Conservation (phyloP, 2,797 vertebrate genomes). For the Staurois parvus region DNA sequence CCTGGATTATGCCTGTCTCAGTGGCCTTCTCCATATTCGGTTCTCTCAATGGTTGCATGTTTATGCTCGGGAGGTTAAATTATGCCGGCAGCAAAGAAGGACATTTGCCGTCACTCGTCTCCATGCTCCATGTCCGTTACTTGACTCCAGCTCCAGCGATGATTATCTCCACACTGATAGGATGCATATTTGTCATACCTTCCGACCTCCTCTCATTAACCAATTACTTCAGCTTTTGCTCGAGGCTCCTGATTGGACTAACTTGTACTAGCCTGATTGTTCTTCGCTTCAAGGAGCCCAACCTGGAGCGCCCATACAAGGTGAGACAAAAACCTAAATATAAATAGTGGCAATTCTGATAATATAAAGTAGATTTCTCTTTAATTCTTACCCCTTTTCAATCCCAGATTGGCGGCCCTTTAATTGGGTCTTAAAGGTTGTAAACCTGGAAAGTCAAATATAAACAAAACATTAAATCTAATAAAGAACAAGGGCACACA, state of each 20-base stretch:
- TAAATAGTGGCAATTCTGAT: not conserved
- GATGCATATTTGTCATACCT: slow-evolving; percentile 73
- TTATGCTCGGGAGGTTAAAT: slow-evolving; percentile 70
- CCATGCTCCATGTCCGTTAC: slow-evolving; percentile 75
- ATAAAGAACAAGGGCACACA: no score
- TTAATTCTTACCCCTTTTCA: no score
- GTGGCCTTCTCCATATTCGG: slow-evolving; percentile 75
- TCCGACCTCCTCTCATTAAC: slow-evolving; percentile 73
- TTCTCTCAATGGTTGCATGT: slow-evolving; percentile 71
- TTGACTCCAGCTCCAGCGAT: slow-evolving; percentile 74
- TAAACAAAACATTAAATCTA: no score
- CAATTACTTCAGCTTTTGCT: slow-evolving; percentile 73
- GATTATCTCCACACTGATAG: slow-evolving; percentile 72
- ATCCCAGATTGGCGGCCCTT: no score
- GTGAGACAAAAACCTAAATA: slow-evolving; percentile 65
- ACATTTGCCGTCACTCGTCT: slow-evolving; percentile 73
- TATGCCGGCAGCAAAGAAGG: slow-evolving; percentile 75
- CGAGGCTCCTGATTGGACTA: slow-evolving; percentile 71
- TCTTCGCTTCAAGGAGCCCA: slow-evolving; percentile 73
- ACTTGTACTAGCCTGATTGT: slow-evolving; percentile 73
- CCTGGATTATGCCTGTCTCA: slow-evolving; percentile 74
- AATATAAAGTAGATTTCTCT: not conserved
- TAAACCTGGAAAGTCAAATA: no score
- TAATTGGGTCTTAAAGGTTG: no score
- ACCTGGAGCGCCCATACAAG: slow-evolving; percentile 75